phyloP scores from a whole-genome alignment of 1,140 invertebrate species.

The Cylas formicarius region DNA sequence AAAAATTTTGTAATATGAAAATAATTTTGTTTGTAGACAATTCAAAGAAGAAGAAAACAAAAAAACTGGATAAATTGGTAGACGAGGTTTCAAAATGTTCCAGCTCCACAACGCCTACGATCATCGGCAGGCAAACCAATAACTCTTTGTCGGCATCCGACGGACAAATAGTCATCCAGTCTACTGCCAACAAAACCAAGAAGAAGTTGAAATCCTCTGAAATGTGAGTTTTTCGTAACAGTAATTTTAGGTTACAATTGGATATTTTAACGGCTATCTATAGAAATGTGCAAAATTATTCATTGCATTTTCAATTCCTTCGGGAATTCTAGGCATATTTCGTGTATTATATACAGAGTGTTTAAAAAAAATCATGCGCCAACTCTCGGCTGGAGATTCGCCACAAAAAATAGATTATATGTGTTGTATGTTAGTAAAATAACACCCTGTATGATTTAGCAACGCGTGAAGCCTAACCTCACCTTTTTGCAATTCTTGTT shows the following conservation, averaged over 20 bases:
- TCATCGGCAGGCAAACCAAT: slow-evolving; percentile 70
- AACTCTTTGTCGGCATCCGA: slow-evolving; percentile 78
- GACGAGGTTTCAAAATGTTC: slow-evolving; percentile 1
- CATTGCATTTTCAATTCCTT: too few species aligned
- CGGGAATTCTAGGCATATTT: too few species aligned
- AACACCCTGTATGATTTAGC: too few species aligned
- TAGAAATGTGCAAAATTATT: not conserved
- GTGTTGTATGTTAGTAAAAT: too few species aligned
- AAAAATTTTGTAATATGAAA: not conserved
- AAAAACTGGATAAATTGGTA: not conserved
- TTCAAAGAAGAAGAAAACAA: slow-evolving; percentile 11
- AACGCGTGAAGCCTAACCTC: too few species aligned
- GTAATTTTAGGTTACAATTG: too few species aligned
- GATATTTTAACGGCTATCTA: slow-evolving; percentile 3
- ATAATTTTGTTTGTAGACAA: slow-evolving; percentile 5
- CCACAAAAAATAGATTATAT: too few species aligned
- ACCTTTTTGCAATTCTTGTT: too few species aligned
- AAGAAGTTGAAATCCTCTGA: slow-evolving; percentile 58
- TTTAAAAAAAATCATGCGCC: too few species aligned
- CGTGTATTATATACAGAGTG: too few species aligned
- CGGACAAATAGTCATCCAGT: slow-evolving; percentile 71
- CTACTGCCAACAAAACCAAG: slow-evolving; percentile 35
- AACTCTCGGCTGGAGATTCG: too few species aligned
- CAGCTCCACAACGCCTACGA: slow-evolving; percentile 15
- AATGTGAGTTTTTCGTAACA: slow-evolving; percentile 53